phyloP scores from a whole-genome alignment of 2,888 invertebrate genomes.

The Leucophenga maculata region DNA sequence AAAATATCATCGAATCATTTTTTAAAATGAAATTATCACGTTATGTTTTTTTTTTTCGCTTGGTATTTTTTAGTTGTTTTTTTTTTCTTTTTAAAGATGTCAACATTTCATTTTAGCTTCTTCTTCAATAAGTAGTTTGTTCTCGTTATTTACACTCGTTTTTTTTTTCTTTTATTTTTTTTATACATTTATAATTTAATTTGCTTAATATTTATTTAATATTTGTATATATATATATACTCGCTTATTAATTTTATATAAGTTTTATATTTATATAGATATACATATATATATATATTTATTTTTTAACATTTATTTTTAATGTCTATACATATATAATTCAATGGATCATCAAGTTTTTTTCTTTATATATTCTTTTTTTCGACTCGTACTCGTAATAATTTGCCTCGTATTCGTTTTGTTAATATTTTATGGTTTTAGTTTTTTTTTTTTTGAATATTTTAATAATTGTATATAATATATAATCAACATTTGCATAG shows the following conservation, averaged over 20 bases:
- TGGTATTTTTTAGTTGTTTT: slow-evolving; percentile 27
- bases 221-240: too few relatives aligned
- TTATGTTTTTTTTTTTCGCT: slow-evolving; percentile 29
- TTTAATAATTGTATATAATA: slow-evolving; percentile 34
- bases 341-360: slow-evolving; percentile 57
- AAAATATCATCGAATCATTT: slow-evolving; percentile 16
- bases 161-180: slow-evolving; percentile 33
- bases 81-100: slow-evolving; percentile 23
- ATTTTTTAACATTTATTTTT: slow-evolving; percentile 28
- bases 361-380: slow-evolving; percentile 31
- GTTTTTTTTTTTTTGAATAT: slow-evolving; percentile 27
- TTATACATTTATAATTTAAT: neutral
- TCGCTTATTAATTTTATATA: too few relatives aligned
- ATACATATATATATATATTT: slow-evolving; percentile 17
- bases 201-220: slow-evolving; percentile 36
- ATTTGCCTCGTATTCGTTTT: neutral
- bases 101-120: slow-evolving; percentile 42
- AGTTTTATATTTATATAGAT: slow-evolving; percentile 9
- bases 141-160: slow-evolving; percentile 60
- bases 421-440: slow-evolving; percentile 35
- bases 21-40: slow-evolving; percentile 39
- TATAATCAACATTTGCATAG: slow-evolving; percentile 43
- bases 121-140: slow-evolving; percentile 59
- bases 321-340: slow-evolving; percentile 56
- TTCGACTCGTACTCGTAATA: slow-evolving; percentile 43